Base-by-base conservation (phyloP, 1,140 invertebrate species). In the Brachionus rotundiformis region DNA sequence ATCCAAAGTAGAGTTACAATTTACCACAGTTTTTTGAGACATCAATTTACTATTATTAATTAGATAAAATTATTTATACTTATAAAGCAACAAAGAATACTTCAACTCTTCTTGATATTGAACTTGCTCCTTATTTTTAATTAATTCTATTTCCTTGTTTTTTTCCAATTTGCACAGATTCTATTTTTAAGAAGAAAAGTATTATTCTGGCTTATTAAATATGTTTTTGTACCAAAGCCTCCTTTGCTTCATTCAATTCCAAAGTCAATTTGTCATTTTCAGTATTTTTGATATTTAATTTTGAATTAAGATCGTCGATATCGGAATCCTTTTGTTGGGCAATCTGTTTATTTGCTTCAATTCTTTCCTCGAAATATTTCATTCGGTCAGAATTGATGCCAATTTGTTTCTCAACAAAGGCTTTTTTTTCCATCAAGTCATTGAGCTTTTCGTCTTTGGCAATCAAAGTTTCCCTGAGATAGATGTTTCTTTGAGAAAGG, bases 351-450 rank as follows among this genome's bases (percentile, higher is more conserved):
- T 73, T 44, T 23, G 68, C 68, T 23, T 73, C 68, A n/a, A 73
- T 44, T 41, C 68, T 29, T 11, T 73, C 36, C 41, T 73, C 68
- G 25, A 73, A 73, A n/a, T 73, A 73, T 73, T 73, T 73, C 11
- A 73, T 73, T 13, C 39, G 33, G 29, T 73, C 68, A 3, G 68
- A 73, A 44, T 73, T 73, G 16, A 73, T 31, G 10, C 68, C 68
- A 44, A 73, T 11, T 73, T 73, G 68, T 41, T 73, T 73, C 10
- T 73, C 68, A 73, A 44, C 68, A 29, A 44, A 73, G 0, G 68
- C 68, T 25, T 73, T 73, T 41, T 73, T 73, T 29, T 73, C 68
- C 68, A 73, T 73, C 23, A 73, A 8, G 25, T 73, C 68, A 44
- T 73, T 73, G 4, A 73, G 19, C 19, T 73, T 73, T 73, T 73